Evolutionary conservation across 2,888 invertebrate species (phyloP).

Genomic region (Miltochrista miniata): DNA sequence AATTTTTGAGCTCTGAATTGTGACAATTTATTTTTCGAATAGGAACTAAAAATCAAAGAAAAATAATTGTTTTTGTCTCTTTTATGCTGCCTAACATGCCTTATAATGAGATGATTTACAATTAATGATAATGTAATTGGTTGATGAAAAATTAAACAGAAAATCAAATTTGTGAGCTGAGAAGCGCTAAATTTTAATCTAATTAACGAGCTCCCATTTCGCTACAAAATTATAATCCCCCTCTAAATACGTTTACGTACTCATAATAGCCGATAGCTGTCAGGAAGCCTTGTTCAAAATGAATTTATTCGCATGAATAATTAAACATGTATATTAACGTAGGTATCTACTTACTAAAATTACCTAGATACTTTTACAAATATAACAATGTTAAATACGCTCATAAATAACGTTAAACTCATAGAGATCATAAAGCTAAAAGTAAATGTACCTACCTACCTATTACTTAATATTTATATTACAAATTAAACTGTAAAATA

Average conservation of each 20-base stretch:
- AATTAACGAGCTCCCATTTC: constrained; percentile 62
- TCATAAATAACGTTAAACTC: too few relatives aligned
- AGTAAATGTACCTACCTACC: too few relatives aligned
- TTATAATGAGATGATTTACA: neutral
- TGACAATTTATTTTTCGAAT: too few relatives aligned
- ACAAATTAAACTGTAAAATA: too few relatives aligned
- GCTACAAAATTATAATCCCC: constrained; percentile 63
- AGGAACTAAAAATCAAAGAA: too few relatives aligned
- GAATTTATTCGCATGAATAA: constrained; percentile 5
- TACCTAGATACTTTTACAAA: neutral
- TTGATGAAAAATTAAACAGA: constrained; percentile 44
- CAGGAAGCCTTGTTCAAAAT: constrained; percentile 2
- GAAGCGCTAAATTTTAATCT: constrained; percentile 73
- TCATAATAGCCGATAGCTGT: neutral
- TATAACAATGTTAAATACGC: neutral
- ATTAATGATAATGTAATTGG: constrained; percentile 4
- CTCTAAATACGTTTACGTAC: constrained; percentile 25
- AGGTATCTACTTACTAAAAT: constrained; percentile 9
- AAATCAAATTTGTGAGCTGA: constrained; percentile 61
- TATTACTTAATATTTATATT: too few relatives aligned
- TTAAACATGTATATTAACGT: constrained; percentile 15
- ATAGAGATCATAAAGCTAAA: too few relatives aligned
- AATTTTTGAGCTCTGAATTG: too few relatives aligned
- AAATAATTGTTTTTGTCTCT: too few relatives aligned
- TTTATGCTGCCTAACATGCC: too few relatives aligned